Evolutionary conservation across 1,140 invertebrate genomes (phyloP).

Genomic region (Nasonia longicornis): DNA sequence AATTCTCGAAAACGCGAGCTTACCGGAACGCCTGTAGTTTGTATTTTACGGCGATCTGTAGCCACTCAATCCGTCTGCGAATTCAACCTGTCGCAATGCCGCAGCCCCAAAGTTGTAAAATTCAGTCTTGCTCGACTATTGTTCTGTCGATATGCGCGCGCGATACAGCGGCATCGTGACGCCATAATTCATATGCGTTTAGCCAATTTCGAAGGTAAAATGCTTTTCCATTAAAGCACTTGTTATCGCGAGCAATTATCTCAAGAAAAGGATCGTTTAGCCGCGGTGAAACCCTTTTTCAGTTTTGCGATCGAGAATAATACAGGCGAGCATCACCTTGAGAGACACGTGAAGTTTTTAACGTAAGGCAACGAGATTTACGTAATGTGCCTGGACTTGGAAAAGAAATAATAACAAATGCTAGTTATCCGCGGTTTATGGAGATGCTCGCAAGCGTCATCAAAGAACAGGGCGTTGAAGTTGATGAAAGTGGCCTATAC

Average conservation of each 20-base stretch:
- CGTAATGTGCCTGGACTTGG: background rate
- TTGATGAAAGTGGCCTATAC: background rate
- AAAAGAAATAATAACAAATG: conserved; percentile 5
- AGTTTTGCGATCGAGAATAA: background rate
- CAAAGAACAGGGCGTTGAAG: background rate
- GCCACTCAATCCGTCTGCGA: background rate
- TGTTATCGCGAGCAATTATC: background rate
- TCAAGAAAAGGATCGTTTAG: background rate
- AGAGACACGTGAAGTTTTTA: background rate
- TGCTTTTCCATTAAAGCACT: background rate
- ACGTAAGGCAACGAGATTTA: background rate
- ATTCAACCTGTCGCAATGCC: background rate
- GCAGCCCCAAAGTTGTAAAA: background rate
- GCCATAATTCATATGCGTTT: background rate
- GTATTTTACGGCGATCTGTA: too few relatives aligned
- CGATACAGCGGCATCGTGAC: background rate
- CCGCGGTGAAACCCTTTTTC: background rate
- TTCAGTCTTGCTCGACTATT: background rate
- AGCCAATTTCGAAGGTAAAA: background rate
- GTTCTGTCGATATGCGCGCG: background rate
- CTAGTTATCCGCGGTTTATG: too few relatives aligned
- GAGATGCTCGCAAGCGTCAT: background rate
- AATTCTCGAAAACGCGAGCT: too few relatives aligned
- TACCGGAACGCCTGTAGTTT: too few relatives aligned
- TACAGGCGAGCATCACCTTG: background rate